Evolutionary conservation across 2,888 invertebrate species (phyloP), one percentile per base, ranked within the genome.

Genomic region (Trisateles emortualis): DNA sequence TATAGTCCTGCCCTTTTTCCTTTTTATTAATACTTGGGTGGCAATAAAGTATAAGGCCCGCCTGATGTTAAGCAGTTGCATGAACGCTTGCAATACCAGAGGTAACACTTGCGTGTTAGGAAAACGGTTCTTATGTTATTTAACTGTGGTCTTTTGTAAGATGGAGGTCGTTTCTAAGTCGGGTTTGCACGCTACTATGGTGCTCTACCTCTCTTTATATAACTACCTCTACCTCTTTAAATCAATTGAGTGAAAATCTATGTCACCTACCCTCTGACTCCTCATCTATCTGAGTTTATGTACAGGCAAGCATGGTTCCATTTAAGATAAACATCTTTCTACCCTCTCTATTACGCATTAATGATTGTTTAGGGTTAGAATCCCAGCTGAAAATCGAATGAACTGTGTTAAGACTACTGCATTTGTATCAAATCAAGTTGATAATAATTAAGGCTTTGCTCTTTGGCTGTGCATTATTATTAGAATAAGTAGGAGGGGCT

Each of bases 271-370:
- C n/a, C 46, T 29, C 11, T 17, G 36, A 22, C 38, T 17, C 4
- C 22, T 17, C 32, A 38, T 39, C 22, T 39, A 16, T 52, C 35
- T 36, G 1, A 17, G 17, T 29, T 41, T 40, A 45, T 33, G 13
- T 39, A 45, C 39, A 33, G 33, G 32, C 10, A 32, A 16, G 9
- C 10, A 24, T 32, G 39, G 32, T 46, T 22, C 52, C 16, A 41
- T 52, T 52, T 41, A 41, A 52, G 46, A 52, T 41, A 52, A 52
- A 29, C 33, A 52, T 46, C 52, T 41, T 33, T 45, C 33, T n/a
- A 14, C 26, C 40, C 35, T 30, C 40, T 10, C 17, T 17, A 13
- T 14, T 39, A 19, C 29, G 19, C 16, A 22, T 52, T 35, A 52
- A 52, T 46, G 26, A 41, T 35, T 46, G 30, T 41, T 41, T 46